Conservation (phyloP, 2,797 vertebrate species). For the Adrianichthys oophorus region DNA sequence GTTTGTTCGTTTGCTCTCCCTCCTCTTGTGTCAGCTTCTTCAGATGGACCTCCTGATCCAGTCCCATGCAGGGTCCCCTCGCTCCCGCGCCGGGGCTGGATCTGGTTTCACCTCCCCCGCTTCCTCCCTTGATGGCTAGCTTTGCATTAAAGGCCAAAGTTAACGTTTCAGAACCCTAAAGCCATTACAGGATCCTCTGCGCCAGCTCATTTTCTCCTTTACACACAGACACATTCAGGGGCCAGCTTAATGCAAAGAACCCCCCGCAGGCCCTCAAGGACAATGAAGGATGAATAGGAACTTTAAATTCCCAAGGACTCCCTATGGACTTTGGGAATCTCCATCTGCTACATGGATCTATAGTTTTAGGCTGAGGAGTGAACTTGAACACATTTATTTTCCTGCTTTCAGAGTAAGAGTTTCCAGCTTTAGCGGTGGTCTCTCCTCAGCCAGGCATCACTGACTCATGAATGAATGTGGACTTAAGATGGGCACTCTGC, state of each 20-base stretch:
- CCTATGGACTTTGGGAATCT: conserved; percentile 36
- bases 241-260: conserved; percentile 22
- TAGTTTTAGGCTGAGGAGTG: conserved; percentile 10
- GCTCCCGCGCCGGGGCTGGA: conserved; percentile 7
- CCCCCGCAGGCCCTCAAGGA: conserved; percentile 45
- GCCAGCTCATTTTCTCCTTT: conserved; percentile 17
- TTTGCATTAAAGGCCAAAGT: conserved; percentile 15
- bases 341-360: conserved; percentile 25
- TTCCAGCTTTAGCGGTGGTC: not conserved
- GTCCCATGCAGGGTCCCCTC: conserved; percentile 8
- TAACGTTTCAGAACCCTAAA: conserved; percentile 21
- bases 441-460: conserved; percentile 6
- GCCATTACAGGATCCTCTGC: not conserved
- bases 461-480: no score
- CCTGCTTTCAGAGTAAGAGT: not conserved
- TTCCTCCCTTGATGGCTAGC: conserved; percentile 19
- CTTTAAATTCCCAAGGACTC: conserved; percentile 51
- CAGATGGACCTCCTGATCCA: not conserved
- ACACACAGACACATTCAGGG: conserved; percentile 30
- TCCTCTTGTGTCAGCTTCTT: no score
- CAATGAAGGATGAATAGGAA: conserved; percentile 60
- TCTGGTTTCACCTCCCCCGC: conserved; percentile 33
- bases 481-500: no score
- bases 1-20: no score
- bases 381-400: conserved; percentile 8